Evolutionary conservation across 2,888 invertebrate species (phyloP).

Genomic region (Cinara cedri): DNA sequence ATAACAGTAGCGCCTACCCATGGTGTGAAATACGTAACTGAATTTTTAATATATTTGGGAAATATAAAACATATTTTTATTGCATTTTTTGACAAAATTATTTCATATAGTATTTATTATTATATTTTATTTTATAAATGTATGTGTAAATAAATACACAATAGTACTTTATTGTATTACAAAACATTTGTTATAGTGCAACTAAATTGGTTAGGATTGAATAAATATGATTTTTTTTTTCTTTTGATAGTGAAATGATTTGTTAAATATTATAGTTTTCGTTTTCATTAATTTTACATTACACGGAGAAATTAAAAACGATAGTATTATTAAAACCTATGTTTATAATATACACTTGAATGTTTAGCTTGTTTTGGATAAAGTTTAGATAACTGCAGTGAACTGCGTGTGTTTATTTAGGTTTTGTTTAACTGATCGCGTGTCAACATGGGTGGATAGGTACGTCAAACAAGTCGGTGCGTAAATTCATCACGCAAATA

Average conservation of each 20-base stretch:
- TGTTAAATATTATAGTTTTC: not conserved
- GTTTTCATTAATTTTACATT: no score
- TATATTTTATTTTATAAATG: no score
- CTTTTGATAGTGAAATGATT: not conserved
- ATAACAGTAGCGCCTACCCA: no score
- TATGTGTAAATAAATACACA: no score
- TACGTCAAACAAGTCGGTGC: not conserved
- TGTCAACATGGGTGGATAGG: not conserved
- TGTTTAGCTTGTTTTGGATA: constrained; percentile 1
- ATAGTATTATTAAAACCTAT: not conserved
- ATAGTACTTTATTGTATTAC: no score
- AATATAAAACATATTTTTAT: no score
- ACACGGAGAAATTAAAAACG: not conserved
- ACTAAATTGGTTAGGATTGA: not conserved
- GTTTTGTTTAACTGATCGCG: constrained; percentile 34
- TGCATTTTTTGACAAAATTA: no score
- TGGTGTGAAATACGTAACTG: no score
- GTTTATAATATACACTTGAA: constrained; percentile 8
- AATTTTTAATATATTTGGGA: no score
- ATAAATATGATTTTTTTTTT: not conserved
- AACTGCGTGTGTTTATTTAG: not conserved
- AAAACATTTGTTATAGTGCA: no score
- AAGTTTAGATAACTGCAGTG: constrained; percentile 9
- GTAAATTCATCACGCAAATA: constrained; percentile 39
- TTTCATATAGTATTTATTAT: no score